Evolutionary conservation across 2,888 invertebrate species (phyloP).

Genomic region (Isotomurus palustris): DNA sequence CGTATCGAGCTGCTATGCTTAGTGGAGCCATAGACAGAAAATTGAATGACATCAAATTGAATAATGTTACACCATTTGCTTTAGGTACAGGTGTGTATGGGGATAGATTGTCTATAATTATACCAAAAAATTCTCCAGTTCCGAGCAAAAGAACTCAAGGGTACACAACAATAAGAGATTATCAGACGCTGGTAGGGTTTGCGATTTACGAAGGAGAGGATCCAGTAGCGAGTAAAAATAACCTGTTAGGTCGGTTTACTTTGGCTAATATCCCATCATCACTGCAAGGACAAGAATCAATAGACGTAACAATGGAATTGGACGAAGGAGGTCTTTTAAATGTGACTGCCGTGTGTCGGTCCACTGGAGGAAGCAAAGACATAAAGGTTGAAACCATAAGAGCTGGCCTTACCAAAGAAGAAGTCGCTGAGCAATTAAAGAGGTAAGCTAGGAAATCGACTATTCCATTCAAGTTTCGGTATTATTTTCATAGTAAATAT

Average conservation of each 20-base stretch:
- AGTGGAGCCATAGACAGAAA: no score
- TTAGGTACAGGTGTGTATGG: constrained; percentile 21
- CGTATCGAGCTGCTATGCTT: constrained; percentile 64
- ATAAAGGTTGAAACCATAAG: constrained; percentile 5
- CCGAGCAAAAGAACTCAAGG: constrained; percentile 7
- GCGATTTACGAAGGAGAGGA: constrained; percentile 28
- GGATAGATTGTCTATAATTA: constrained; percentile 4
- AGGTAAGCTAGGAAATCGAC: no score
- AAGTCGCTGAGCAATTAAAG: not conserved
- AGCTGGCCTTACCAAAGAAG: not conserved
- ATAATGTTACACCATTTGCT: constrained; percentile 26
- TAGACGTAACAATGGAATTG: constrained; percentile 27
- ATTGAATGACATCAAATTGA: constrained; percentile 3
- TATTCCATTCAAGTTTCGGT: no score
- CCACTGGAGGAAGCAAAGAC: constrained; percentile 8
- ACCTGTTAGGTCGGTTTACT: constrained; percentile 21
- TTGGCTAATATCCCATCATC: constrained; percentile 25
- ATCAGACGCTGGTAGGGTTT: constrained; percentile 13
- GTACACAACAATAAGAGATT: constrained; percentile 9
- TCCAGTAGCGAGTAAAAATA: constrained; percentile 9
- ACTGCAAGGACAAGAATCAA: not conserved
- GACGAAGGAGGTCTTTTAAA: constrained; percentile 19
- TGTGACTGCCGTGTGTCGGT: constrained; percentile 9
- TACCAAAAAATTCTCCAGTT: constrained; percentile 6
- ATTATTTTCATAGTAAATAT: no score